Base-by-base conservation (phyloP, 2,888 invertebrate genomes). In the Xestia rhomboidea region DNA sequence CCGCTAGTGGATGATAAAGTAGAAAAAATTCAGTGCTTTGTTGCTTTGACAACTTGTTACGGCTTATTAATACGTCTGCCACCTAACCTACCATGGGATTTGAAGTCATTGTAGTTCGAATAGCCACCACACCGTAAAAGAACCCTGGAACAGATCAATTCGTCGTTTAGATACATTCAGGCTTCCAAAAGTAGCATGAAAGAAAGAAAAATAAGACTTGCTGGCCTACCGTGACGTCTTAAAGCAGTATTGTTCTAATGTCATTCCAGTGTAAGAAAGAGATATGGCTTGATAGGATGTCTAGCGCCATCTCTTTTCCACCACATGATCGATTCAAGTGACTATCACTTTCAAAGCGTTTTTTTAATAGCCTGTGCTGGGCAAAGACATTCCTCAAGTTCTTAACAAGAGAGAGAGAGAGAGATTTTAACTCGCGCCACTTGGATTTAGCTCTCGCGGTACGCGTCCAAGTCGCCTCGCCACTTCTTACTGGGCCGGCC, bases 1-100 rank as follows among this genome's bases (percentile, higher is more conserved):
- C 38, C 4, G 38, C 38, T 46, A 46, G 38, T 63, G 24, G 15
- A 41, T n/a, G 38, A 15, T 4, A n/a, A 41, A 64, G 24, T 41
- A 30, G 5, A 41, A 30, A 30, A 30, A 8, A 34, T 30, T 49
- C 13, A 34, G 21, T n/a, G 30, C 34, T 76, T 51, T 24, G 15
- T 18, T 71, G 30, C 15, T 6, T 70, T 51, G 49, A 41, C 7
- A 30, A 41, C 4, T 68, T 21, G 18, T 18, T 13, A 68, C 8
- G 51, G 27, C 34, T 21, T 24, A 21, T n/a, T 44, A 41, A 3
- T 34, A 38, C 27, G 60, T 38, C 2, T 38, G 27, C 27, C 18
- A 44, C 34, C 34, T 71, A 72, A 74, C 11, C 34, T 30, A 24
- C 51, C 63, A 21, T 30, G 63, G 27, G 21, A 73, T 75, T 41